Percentiles rank a stretch among this genome's conserved stretches.
Conservation (phyloP, 1,140 invertebrate genomes). For the Sitodiplosis mosellana region DNA sequence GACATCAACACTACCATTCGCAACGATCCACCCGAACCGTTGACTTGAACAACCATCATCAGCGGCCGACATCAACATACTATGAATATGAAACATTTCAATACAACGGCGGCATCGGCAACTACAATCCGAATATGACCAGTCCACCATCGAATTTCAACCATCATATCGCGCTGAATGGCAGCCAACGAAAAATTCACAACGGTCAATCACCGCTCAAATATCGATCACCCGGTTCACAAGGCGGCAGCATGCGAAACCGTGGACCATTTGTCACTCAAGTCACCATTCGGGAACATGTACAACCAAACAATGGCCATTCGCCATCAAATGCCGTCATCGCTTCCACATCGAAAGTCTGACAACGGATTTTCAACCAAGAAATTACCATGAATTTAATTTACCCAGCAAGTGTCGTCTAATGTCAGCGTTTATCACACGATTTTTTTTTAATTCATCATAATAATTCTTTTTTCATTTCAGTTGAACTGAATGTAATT, state of each 20-base stretch:
- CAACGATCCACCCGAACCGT: conserved; percentile 47
- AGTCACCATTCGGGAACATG: conserved; percentile 24
- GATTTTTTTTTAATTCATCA: too few species aligned
- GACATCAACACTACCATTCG: conserved; percentile 56
- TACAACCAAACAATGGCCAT: neutral
- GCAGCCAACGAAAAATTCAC: conserved; percentile 7
- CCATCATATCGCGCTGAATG: conserved; percentile 16
- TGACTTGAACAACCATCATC: conserved; percentile 11
- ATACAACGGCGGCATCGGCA: conserved; percentile 19
- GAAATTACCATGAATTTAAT: too few species aligned
- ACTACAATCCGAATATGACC: neutral
- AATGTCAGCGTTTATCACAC: too few species aligned
- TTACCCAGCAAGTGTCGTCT: too few species aligned
- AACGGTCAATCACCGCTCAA: conserved; percentile 10
- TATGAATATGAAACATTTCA: conserved; percentile 68
- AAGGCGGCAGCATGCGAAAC: conserved; percentile 22
- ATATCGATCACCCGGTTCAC: conserved; percentile 7
- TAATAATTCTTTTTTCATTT: too few species aligned
- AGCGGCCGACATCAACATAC: conserved; percentile 55
- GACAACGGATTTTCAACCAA: neutral
- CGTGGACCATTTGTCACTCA: conserved; percentile 37
- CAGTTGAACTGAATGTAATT: too few species aligned
- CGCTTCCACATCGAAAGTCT: conserved; percentile 1
- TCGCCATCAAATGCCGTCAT: neutral
- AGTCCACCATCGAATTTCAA: conserved; percentile 7